phyloP scores from a whole-genome alignment of 2,113 vertebrate genomes.

The Poicephalus meyeri region DNA sequence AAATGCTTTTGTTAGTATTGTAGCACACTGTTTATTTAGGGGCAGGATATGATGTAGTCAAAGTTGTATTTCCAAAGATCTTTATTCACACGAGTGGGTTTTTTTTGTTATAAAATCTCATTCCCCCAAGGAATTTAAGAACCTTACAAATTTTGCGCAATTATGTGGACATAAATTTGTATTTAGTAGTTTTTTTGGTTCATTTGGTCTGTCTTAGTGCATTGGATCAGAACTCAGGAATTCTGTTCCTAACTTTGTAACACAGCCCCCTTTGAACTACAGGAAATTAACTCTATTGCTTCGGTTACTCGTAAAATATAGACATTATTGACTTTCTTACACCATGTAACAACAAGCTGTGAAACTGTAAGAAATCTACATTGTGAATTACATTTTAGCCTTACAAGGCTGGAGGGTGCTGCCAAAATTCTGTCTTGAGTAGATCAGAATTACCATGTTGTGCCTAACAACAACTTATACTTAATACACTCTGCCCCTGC shows the following conservation, averaged over 20 bases:
- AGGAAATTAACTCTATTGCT: neutral
- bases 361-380: neutral
- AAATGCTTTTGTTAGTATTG: neutral
- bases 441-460: neutral
- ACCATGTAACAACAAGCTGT: neutral
- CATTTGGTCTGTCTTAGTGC: neutral
- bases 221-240: neutral
- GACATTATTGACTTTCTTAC: neutral
- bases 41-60: neutral
- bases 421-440: neutral
- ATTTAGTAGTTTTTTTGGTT: neutral
- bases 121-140: neutral
- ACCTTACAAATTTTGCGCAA: neutral
- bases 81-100: neutral
- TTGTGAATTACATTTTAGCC: neutral
- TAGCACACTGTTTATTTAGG: neutral
- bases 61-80: neutral
- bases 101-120: neutral
- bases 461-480: neutral
- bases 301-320: neutral
- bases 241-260: neutral
- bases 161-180: neutral
- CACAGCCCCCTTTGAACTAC: neutral
- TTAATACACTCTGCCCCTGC: fast-evolving
- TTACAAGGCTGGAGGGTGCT: neutral